These are phyloP conservation scores for Caretta caretta DNA, from an alignment of 2,113 vertebrate genomes.

Conservation along the genomic window DNA sequence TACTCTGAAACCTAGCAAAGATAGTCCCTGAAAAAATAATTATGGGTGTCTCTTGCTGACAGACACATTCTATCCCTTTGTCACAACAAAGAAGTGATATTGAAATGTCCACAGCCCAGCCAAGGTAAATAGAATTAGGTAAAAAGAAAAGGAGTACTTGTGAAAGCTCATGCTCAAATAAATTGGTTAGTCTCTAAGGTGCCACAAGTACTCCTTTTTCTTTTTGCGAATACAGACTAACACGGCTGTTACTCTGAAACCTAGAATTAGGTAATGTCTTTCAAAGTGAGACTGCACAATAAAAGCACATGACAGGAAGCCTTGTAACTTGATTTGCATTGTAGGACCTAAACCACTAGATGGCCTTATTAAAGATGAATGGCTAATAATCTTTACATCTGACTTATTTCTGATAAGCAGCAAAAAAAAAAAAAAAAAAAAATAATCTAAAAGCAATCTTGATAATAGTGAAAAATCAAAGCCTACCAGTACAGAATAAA, in stretches of 20 bases:
- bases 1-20: too few species aligned
- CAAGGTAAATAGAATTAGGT: not conserved
- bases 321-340: rapidly evolving
- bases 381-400: not conserved
- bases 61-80: not conserved
- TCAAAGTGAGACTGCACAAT: not conserved
- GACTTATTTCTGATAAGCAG: too few species aligned
- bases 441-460: rapidly evolving
- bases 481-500: not conserved
- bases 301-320: rapidly evolving
- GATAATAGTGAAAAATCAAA: not conserved
- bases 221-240: too few species aligned
- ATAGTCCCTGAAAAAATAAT: too few species aligned
- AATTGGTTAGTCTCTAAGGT: too few species aligned
- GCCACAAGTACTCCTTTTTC: too few species aligned
- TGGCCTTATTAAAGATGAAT: rapidly evolving
- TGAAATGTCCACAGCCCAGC: rapidly evolving
- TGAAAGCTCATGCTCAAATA: too few species aligned
- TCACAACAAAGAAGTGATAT: not conserved
- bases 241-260: too few species aligned
- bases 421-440: too few species aligned
- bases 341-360: rapidly evolving
- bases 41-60: too few species aligned
- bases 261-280: not conserved
- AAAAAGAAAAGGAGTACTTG: too few species aligned